A percentile compares a stretch with the other conserved stretches of the same genome.
These are phyloP conservation scores for Tringa solitaria DNA, from an alignment of 2,113 vertebrate species.

Conservation along the genomic window DNA sequence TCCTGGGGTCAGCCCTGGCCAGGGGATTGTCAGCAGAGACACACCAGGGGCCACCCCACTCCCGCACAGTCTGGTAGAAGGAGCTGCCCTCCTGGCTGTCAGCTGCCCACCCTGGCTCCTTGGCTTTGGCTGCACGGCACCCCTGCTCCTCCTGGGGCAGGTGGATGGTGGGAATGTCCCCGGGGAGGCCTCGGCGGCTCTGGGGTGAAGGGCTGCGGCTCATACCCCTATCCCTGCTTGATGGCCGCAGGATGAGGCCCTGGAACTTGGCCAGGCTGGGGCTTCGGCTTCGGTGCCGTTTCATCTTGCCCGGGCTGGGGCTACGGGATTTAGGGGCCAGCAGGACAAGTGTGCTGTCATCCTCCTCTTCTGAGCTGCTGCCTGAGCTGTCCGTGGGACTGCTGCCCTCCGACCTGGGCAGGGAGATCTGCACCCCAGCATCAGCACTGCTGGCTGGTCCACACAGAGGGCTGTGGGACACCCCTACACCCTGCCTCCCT, in stretches of 20 bases:
- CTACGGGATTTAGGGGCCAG: conserved; percentile 90
- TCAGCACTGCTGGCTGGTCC: background rate
- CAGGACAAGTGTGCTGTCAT: conserved; percentile 93
- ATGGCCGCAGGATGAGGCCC: conserved; percentile 83
- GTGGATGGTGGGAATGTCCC: conserved; percentile 74
- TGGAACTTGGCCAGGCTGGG: conserved; percentile 87
- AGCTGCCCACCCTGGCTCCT: conserved; percentile 53
- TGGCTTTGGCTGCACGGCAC: conserved; percentile 7
- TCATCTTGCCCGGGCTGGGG: conserved; percentile 87
- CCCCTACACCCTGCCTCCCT: background rate
- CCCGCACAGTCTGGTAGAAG: conserved; percentile 61
- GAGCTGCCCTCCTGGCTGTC: conserved; percentile 54
- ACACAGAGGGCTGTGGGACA: background rate
- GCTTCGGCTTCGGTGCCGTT: conserved; percentile 81
- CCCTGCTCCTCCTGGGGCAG: conserved; percentile 46
- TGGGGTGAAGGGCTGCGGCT: conserved; percentile 84
- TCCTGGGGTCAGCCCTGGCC: conserved; percentile 63
- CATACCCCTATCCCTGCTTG: conserved; percentile 76
- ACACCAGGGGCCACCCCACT: background rate
- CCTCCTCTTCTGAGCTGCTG: conserved; percentile 85
- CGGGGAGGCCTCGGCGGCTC: conserved; percentile 54
- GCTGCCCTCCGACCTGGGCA: conserved; percentile 79
- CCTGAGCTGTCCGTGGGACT: conserved; percentile 86
- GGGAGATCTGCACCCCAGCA: conserved; percentile 79
- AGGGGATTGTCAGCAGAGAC: conserved; percentile 38